phyloP scores from a whole-genome alignment of 2,797 vertebrate species.

The Pangasius sanitwongsei region DNA sequence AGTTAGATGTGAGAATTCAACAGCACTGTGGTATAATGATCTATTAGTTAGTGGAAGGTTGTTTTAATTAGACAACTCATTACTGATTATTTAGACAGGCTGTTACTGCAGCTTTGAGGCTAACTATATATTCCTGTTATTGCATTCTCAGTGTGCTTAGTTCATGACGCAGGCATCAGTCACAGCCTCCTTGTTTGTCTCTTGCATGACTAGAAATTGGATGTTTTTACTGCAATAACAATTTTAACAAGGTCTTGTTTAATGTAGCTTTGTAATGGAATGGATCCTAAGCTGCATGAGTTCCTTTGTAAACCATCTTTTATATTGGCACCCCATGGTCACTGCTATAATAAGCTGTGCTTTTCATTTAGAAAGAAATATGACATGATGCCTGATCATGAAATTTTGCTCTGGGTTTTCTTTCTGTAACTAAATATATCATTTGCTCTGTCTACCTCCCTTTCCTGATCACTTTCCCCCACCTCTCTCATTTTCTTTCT shows the following conservation, averaged over 20 bases:
- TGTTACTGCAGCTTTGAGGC: conserved; percentile 17
- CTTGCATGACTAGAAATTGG: neutral
- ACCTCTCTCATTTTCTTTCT: neutral
- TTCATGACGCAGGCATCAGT: conserved; percentile 5
- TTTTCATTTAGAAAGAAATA: conserved; percentile 44
- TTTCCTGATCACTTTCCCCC: neutral
- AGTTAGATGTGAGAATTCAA: conserved; percentile 4
- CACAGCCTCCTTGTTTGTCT: neutral
- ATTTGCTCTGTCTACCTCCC: neutral
- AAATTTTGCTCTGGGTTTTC: neutral
- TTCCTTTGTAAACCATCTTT: conserved; percentile 53
- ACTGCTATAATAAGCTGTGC: conserved; percentile 45
- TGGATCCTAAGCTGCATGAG: conserved; percentile 48
- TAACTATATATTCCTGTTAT: neutral
- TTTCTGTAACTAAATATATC: neutral
- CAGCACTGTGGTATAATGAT: conserved; percentile 12
- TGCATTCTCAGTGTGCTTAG: neutral
- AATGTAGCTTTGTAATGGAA: conserved; percentile 56
- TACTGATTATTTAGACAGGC: neutral
- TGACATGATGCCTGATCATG: conserved; percentile 34
- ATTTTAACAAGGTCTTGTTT: conserved; percentile 62
- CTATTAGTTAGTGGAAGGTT: neutral
- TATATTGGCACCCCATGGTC: conserved; percentile 57
- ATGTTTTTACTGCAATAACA: neutral
- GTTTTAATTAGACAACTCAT: conserved; percentile 4